Conservation (phyloP, 2,888 invertebrate species). For the Lasioglossum figueresi region DNA sequence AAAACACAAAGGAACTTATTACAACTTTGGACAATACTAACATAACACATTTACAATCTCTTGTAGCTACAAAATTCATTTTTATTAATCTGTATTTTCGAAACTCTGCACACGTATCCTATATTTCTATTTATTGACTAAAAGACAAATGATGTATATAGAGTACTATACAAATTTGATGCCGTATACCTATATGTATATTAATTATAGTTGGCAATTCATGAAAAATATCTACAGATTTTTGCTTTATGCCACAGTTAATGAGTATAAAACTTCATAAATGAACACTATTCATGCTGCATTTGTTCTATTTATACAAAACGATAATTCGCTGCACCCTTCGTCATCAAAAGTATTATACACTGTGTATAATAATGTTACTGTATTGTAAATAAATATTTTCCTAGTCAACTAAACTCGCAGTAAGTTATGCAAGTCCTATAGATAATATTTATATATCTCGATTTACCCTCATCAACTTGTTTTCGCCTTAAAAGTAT, state of each 20-base stretch:
- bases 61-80: slow-evolving; percentile 31
- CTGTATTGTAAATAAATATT: slow-evolving; percentile 37
- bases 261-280: slow-evolving; percentile 62
- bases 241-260: slow-evolving; percentile 59
- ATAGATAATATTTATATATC: slow-evolving; percentile 27
- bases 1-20: slow-evolving; percentile 43
- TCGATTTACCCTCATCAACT: slow-evolving; percentile 33
- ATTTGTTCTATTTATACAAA: slow-evolving; percentile 42
- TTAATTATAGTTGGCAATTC: slow-evolving; percentile 22
- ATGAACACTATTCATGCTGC: slow-evolving; percentile 37
- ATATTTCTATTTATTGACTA: slow-evolving; percentile 35
- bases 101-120: slow-evolving; percentile 26
- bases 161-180: slow-evolving; percentile 46
- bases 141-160: slow-evolving; percentile 39
- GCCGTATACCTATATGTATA: slow-evolving; percentile 16
- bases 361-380: slow-evolving; percentile 40
- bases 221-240: slow-evolving; percentile 45
- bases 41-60: slow-evolving; percentile 38
- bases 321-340: slow-evolving; percentile 19
- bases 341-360: slow-evolving; percentile 45
- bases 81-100: slow-evolving; percentile 22
- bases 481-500: slow-evolving; percentile 36
- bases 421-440: slow-evolving; percentile 31
- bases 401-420: slow-evolving; percentile 40
- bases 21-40: slow-evolving; percentile 47